These are phyloP conservation scores for Platyscapa corneri DNA, from an alignment of 1,140 invertebrate genomes.

Conservation along the genomic window DNA sequence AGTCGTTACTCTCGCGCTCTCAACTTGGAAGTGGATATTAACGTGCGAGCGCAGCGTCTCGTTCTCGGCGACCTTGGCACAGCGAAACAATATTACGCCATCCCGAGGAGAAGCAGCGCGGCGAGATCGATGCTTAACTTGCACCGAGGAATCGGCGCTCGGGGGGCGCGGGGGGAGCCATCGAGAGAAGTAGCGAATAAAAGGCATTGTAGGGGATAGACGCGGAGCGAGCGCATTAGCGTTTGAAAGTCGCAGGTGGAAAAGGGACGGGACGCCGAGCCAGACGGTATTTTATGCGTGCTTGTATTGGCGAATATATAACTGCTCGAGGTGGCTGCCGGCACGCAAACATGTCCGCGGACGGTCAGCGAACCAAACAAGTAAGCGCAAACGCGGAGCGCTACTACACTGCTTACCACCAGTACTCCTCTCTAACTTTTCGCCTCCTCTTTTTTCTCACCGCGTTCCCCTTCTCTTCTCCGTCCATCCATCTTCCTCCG, in stretches of 20 bases:
- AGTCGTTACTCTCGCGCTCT: neutral
- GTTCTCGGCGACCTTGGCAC: neutral
- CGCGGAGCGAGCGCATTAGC: conserved; percentile 29
- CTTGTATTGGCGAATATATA: neutral
- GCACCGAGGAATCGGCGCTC: neutral
- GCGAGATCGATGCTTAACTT: neutral
- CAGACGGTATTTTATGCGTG: conserved; percentile 12
- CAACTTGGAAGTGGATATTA: neutral
- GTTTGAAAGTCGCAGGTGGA: conserved; percentile 50
- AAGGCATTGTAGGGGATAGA: neutral
- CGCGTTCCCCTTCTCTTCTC: conserved; percentile 11
- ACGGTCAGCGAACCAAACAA: conserved; percentile 48
- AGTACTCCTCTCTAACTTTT: neutral
- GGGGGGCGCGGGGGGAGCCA: neutral
- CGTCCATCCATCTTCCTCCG: neutral
- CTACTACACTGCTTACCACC: neutral
- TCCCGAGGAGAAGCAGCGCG: neutral
- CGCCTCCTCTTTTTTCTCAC: neutral
- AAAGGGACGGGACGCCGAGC: neutral
- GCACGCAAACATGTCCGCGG: conserved; percentile 51
- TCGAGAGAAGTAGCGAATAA: neutral
- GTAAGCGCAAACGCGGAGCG: conserved; percentile 29
- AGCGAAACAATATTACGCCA: neutral
- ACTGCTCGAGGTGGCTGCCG: conserved; percentile 10
- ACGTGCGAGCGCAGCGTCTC: neutral